These are phyloP conservation scores for Pyralis farinalis DNA, from an alignment of 2,888 invertebrate species.

Conservation along the genomic window DNA sequence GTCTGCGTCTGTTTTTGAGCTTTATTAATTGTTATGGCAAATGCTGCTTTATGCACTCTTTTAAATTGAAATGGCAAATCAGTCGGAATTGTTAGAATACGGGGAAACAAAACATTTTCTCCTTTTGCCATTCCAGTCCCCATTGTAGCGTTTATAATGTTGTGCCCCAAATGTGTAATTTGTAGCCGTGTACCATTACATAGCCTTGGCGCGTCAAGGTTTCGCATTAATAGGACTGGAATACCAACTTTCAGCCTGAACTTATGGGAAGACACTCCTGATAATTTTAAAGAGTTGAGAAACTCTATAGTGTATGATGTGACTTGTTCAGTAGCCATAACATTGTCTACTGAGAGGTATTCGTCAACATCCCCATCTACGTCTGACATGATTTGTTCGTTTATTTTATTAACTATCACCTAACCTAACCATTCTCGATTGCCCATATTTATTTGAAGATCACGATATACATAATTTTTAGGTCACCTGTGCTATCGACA, in stretches of 20 bases:
- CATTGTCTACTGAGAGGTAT: conserved; percentile 17
- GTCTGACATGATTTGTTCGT: conserved; percentile 17
- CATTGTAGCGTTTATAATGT: conserved; percentile 21
- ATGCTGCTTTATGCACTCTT: conserved; percentile 15
- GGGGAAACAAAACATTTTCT: conserved; percentile 22
- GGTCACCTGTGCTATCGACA: conserved; percentile 15
- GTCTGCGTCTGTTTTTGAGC: background rate
- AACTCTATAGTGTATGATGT: conserved; percentile 19
- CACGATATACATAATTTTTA: conserved; percentile 19
- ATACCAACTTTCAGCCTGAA: conserved; percentile 27
- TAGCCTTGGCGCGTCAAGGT: conserved; percentile 24
- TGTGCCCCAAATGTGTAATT: conserved; percentile 14
- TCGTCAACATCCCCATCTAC: conserved; percentile 18
- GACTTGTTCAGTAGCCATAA: conserved; percentile 16
- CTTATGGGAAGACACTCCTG: conserved; percentile 26
- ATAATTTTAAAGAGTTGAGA: conserved; percentile 23
- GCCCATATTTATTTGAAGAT: conserved; percentile 18
- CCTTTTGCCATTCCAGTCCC: conserved; percentile 20
- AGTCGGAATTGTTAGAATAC: conserved; percentile 19
- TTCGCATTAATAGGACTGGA: conserved; percentile 26
- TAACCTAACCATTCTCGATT: conserved; percentile 24
- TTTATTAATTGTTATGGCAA: conserved; percentile 4
- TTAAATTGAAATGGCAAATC: conserved; percentile 11
- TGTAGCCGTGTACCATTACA: conserved; percentile 19
- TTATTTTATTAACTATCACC: conserved; percentile 17